A percentile compares a stretch with the other conserved stretches of the same genome.
These are phyloP conservation scores for Macropodus opercularis DNA, from an alignment of 2,797 vertebrate species.

Conservation along the genomic window DNA sequence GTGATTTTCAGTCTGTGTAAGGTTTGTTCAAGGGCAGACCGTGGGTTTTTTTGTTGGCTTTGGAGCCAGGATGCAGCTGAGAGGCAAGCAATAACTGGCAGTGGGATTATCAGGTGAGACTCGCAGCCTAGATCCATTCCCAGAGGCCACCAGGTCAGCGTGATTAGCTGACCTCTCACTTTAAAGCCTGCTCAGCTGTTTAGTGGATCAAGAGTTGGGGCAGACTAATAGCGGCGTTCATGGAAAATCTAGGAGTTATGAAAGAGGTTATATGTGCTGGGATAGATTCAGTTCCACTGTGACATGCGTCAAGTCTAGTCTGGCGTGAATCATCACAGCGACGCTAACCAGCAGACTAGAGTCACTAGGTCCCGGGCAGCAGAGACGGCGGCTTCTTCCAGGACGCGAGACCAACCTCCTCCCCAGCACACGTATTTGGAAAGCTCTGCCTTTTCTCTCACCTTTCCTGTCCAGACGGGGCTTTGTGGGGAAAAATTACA, in stretches of 20 bases:
- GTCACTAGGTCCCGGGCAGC: conserved; percentile 8
- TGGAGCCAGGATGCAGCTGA: conserved; percentile 24
- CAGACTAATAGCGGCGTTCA: conserved; percentile 22
- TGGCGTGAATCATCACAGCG: conserved; percentile 48
- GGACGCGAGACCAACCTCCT: neutral
- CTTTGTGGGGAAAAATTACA: conserved; percentile 33
- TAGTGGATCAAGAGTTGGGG: conserved; percentile 38
- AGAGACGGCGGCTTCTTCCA: conserved; percentile 13
- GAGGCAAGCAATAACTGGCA: conserved; percentile 55
- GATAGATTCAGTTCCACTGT: conserved; percentile 8
- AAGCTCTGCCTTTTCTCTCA: conserved; percentile 45
- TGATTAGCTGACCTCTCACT: conserved; percentile 44
- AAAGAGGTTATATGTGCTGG: conserved; percentile 16
- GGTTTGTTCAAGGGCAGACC: conserved; percentile 69
- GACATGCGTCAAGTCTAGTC: conserved; percentile 25
- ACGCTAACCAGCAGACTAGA: conserved; percentile 19
- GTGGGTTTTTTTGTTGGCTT: conserved; percentile 61
- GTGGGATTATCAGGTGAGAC: conserved; percentile 66
- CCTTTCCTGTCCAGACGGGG: conserved; percentile 57
- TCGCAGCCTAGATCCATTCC: conserved; percentile 56
- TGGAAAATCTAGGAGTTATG: conserved; percentile 17
- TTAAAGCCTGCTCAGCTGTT: conserved; percentile 64
- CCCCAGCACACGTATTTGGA: conserved; percentile 6
- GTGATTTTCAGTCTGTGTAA: conserved; percentile 59
- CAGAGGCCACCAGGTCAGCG: conserved; percentile 53